These are phyloP conservation scores for Buceros bicornis DNA, from an alignment of 2,797 vertebrate species.

Conservation along the genomic window DNA sequence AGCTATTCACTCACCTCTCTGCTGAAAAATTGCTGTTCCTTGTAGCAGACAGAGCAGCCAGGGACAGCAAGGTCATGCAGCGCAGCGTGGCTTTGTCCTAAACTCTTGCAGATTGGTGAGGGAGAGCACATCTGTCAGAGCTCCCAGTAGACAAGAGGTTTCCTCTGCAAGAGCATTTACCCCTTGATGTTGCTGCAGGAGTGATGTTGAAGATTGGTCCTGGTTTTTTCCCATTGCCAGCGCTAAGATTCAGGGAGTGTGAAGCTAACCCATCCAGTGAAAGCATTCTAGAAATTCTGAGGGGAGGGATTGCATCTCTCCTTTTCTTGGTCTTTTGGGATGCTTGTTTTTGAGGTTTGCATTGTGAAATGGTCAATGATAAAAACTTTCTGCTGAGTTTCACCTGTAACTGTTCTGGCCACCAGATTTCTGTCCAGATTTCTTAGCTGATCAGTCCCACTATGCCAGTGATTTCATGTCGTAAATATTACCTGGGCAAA, in stretches of 20 bases:
- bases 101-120: neutral
- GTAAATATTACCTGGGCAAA: neutral
- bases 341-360: neutral
- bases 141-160: neutral
- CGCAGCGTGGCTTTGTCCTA: neutral
- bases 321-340: neutral
- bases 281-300: neutral
- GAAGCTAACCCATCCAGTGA: neutral
- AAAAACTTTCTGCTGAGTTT: neutral
- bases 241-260: neutral
- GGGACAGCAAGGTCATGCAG: neutral
- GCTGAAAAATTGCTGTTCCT: neutral
- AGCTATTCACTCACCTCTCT: neutral
- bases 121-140: neutral
- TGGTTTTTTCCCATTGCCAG: neutral
- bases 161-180: neutral
- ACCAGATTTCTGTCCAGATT: neutral
- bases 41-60: neutral
- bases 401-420: neutral
- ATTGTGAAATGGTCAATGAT: neutral
- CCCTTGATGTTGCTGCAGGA: neutral
- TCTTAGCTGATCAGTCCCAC: neutral
- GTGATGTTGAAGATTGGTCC: neutral
- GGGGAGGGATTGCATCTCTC: neutral
- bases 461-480: neutral